Percentiles rank a stretch among this genome's conserved stretches.
Evolutionary conservation across 2,888 invertebrate species (phyloP).

Genomic region (Erebia ligea): DNA sequence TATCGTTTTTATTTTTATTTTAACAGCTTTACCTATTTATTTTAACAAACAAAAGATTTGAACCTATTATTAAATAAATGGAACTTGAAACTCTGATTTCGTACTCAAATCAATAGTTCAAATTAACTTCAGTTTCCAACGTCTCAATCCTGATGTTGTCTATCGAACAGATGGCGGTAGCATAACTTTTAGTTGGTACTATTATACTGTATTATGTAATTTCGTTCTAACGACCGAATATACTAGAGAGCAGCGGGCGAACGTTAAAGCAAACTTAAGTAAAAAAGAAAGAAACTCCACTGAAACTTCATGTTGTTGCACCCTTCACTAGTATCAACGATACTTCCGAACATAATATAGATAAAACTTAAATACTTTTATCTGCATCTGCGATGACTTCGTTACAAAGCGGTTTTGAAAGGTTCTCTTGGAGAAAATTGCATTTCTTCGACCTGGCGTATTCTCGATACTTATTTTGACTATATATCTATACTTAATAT

Average conservation of each 20-base stretch:
- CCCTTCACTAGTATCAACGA: slow-evolving; percentile 25
- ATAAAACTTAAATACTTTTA: slow-evolving; percentile 26
- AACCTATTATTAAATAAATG: no score
- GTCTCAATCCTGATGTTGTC: no score
- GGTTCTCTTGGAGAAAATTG: slow-evolving; percentile 16
- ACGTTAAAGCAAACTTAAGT: slow-evolving; percentile 39
- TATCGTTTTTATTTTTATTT: no score
- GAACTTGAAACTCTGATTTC: no score
- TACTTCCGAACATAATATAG: slow-evolving; percentile 27
- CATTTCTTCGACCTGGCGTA: slow-evolving; percentile 12
- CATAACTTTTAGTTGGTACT: slow-evolving; percentile 25
- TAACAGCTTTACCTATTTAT: no score
- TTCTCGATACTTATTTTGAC: background rate
- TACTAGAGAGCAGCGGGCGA: slow-evolving; percentile 47
- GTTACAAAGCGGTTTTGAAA: slow-evolving; percentile 23
- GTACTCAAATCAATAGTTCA: no score
- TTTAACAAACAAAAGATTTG: no score
- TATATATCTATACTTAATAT: background rate
- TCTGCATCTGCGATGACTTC: slow-evolving; percentile 25
- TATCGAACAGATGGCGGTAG: background rate
- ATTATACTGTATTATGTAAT: no score
- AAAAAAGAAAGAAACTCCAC: slow-evolving; percentile 36
- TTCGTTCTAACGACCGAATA: slow-evolving; percentile 47
- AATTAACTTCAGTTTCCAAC: no score
- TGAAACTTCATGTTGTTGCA: slow-evolving; percentile 39